These are phyloP conservation scores for Pungitius pungitius DNA, from an alignment of 2,113 vertebrate genomes.

Conservation along the genomic window DNA sequence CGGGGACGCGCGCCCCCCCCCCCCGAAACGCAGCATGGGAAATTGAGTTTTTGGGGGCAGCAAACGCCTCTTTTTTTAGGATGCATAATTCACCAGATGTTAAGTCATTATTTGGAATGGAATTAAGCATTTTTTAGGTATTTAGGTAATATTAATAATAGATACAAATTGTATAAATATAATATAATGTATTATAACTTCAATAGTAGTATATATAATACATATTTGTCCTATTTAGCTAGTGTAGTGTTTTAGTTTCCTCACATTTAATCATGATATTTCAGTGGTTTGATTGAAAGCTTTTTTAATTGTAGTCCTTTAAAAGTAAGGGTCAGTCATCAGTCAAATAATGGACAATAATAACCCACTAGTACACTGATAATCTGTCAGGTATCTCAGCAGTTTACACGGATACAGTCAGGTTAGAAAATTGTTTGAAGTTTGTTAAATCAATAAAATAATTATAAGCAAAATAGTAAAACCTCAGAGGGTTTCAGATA, in stretches of 20 bases:
- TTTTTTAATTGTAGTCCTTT: background rate
- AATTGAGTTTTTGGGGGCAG: conserved; percentile 10
- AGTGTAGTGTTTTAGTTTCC: background rate
- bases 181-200: too few species aligned
- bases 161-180: too few species aligned
- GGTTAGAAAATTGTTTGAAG: background rate
- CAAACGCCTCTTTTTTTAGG: background rate
- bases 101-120: background rate
- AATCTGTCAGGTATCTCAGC: background rate
- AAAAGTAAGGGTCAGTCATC: too few species aligned
- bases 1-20: conserved; percentile 40
- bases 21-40: conserved; percentile 61
- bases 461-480: background rate
- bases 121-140: too few species aligned
- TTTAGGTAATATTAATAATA: too few species aligned
- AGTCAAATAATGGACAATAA: background rate
- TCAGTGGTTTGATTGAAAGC: background rate
- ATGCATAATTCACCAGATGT: too few species aligned
- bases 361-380: background rate
- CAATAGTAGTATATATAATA: background rate
- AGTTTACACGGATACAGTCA: background rate
- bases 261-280: background rate
- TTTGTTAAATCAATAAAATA: background rate
- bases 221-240: background rate
- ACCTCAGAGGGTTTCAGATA: background rate